Evolutionary conservation across 2,888 invertebrate species (phyloP), one percentile per base, ranked within the genome.

Genomic region (Hypomecis atomaria): DNA sequence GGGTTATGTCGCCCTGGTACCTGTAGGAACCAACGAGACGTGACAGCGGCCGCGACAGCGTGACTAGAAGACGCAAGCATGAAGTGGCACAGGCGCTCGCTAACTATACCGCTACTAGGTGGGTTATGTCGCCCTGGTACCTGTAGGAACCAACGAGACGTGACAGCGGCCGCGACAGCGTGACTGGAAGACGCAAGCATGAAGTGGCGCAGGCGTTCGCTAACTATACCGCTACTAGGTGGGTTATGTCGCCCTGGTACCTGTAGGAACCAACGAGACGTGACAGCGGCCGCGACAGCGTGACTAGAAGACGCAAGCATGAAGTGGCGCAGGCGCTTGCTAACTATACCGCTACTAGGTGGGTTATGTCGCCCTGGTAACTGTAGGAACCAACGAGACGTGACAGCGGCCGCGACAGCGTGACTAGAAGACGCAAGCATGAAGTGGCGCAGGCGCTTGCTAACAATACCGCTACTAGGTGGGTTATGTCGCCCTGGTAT

Each of bases 21-120:
- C 23, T 23, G 23, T 23, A 23, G 23, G 23, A 23, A 23, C 23
- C 23, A 23, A 23, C 23, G 23, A 23, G 1, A 23, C 23, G 23
- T 43, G n/a, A n/a, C n/a, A n/a, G n/a, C n/a, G n/a, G n/a, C n/a
- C n/a, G n/a, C n/a, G n/a, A n/a, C n/a, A n/a, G n/a, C n/a, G 23
- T 23, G 1, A 44, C 43, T n/a, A 7, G 43, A 10, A 7, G 43
- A 6, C 8, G 47, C 4, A 47, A 47, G 23, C 33, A 47, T 6
- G 98, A 99, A 90, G 97, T 99, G 68, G 99, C 98, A 23, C 97
- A 97, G 83, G 99, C 98, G 3, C 96, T 99, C 65, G 98, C 98
- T 0, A 96, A 96, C 2, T 99, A 98, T 82, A 96, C 97, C 70
- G 98, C 98, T 0, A 97, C 96, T 8, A 88, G 91, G 90, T 89